phyloP scores from a whole-genome alignment of 2,888 invertebrate species.

The Odontomyia ornata region DNA sequence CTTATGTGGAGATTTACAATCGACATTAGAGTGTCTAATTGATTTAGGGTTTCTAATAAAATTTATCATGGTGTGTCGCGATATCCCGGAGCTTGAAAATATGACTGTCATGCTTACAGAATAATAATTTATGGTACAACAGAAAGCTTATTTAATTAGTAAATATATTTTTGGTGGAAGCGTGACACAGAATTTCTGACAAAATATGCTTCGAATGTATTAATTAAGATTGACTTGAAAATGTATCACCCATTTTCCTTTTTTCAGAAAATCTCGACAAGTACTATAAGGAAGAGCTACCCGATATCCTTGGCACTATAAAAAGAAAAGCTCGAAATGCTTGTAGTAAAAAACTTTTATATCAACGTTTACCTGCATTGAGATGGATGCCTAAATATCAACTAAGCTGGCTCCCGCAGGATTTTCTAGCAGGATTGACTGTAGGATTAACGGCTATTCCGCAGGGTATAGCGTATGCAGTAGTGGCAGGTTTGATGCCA shows the following conservation, averaged over 20 bases:
- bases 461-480: conserved; percentile 84
- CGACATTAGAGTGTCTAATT: too few species aligned
- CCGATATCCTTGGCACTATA: conserved; percentile 56
- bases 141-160: too few species aligned
- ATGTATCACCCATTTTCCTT: neutral
- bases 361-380: conserved; percentile 72
- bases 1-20: too few species aligned
- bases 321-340: conserved; percentile 60
- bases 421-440: conserved; percentile 85
- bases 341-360: conserved; percentile 65
- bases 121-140: too few species aligned
- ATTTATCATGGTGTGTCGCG: too few species aligned
- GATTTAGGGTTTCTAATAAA: too few species aligned
- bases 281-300: conserved; percentile 55
- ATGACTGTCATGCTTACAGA: too few species aligned
- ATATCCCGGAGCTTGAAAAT: too few species aligned
- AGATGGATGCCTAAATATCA: conserved; percentile 81
- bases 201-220: too few species aligned
- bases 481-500: conserved; percentile 76
- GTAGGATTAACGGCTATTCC: conserved; percentile 84
- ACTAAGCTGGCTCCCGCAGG: conserved; percentile 71
- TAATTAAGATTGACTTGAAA: too few species aligned
- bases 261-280: conserved; percentile 22
- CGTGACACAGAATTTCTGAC: too few species aligned
- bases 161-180: too few species aligned